Evolutionary conservation across 2,797 vertebrate species (phyloP).

Genomic region (Meda fulgida): DNA sequence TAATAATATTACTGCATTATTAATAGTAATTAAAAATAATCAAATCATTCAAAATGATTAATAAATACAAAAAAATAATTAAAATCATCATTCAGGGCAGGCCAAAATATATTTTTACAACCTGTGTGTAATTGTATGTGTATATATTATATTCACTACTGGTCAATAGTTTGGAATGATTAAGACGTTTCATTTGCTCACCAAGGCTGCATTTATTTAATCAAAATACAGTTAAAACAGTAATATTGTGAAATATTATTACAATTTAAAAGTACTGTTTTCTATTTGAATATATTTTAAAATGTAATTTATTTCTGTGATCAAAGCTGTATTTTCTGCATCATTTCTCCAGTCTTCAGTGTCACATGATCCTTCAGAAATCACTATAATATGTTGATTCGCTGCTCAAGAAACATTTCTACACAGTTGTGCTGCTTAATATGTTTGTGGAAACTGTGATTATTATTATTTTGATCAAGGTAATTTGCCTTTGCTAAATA

Average conservation of each 20-base stretch:
- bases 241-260: no score
- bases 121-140: neutral
- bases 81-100: neutral
- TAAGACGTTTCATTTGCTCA: neutral
- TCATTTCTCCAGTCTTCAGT: no score
- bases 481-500: no score
- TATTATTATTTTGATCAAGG: no score
- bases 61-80: neutral
- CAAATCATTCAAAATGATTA: neutral
- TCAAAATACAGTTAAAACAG: no score
- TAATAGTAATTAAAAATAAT: neutral
- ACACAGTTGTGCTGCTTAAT: neutral
- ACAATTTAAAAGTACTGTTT: no score
- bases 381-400: neutral
- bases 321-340: no score
- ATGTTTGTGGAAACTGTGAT: neutral
- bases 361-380: no score
- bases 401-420: neutral
- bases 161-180: neutral
- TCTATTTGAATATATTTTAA: no score
- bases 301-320: no score
- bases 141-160: neutral
- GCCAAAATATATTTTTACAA: neutral
- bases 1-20: neutral
- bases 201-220: neutral